A percentile compares a stretch with the other conserved stretches of the same genome.
These are phyloP conservation scores for Smittia sp. DNA, from an alignment of 2,888 invertebrate species.

Conservation along the genomic window DNA sequence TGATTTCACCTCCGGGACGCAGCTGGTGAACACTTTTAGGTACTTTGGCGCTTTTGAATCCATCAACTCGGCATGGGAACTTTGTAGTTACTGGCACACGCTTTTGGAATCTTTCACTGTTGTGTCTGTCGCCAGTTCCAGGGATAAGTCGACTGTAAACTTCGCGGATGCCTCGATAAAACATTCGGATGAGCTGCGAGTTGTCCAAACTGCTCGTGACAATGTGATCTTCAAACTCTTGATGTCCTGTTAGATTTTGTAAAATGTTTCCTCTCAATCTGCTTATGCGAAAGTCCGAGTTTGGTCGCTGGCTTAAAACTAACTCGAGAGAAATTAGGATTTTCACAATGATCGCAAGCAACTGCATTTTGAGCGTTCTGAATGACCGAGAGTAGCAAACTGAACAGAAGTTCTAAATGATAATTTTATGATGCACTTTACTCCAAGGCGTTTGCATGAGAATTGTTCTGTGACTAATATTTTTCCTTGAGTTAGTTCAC, in stretches of 20 bases:
- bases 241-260: constrained; percentile 44
- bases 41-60: constrained; percentile 47
- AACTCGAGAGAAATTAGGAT: background rate
- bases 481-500: no score
- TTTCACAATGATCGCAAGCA: no score
- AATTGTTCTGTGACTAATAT: no score
- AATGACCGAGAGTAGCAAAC: no score
- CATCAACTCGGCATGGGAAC: constrained; percentile 52
- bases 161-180: constrained; percentile 44
- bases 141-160: constrained; percentile 43
- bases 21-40: constrained; percentile 58
- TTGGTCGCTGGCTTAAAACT: background rate
- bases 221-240: constrained; percentile 44
- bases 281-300: constrained; percentile 39
- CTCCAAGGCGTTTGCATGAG: no score
- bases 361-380: no score
- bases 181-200: constrained; percentile 43
- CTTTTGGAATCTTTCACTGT: constrained; percentile 46
- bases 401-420: no score
- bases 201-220: constrained; percentile 45
- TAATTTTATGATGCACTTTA: no score
- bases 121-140: constrained; percentile 42
- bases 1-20: constrained; percentile 49
- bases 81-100: constrained; percentile 45
- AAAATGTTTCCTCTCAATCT: constrained; percentile 44